Percentiles rank a stretch among this genome's conserved stretches.
Conservation (phyloP, 92 coral and sea anemone genomes). For the Meandrina meandrites region DNA sequence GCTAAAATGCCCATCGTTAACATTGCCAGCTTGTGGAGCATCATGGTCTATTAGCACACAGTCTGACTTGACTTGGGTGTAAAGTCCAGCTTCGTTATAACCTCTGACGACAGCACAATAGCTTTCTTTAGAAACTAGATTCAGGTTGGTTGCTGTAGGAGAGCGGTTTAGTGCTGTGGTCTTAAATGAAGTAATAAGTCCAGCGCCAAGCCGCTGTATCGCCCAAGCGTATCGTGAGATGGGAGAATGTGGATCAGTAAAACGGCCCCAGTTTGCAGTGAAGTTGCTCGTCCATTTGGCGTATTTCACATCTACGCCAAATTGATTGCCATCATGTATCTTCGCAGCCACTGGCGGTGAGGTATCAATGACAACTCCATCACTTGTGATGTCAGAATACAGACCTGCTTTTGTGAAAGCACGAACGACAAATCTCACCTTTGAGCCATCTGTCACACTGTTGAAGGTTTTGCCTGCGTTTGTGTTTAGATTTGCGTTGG, state of each 20-base stretch:
- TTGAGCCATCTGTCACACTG: conserved; percentile 73
- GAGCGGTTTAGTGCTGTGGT: conserved; percentile 60
- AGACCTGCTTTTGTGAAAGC: conserved; percentile 92
- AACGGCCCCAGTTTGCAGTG: conserved; percentile 84
- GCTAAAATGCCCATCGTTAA: conserved; percentile 78
- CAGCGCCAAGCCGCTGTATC: conserved; percentile 54
- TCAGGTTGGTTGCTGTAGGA: conserved; percentile 58
- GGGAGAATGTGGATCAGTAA: conserved; percentile 81
- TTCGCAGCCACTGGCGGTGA: conserved; percentile 74
- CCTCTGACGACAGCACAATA: conserved; percentile 95
- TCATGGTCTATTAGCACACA: conserved; percentile 94
- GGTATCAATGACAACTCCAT: conserved; percentile 83
- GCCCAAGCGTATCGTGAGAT: conserved; percentile 86
- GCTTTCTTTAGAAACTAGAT: conserved; percentile 76
- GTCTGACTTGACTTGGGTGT: conserved; percentile 73
- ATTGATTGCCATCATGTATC: conserved; percentile 70
- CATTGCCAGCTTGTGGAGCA: conserved; percentile 80
- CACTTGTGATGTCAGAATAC: conserved; percentile 76
- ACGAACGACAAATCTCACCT: conserved; percentile 60
- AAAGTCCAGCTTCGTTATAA: conserved; percentile 83
- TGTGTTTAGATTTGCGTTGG: conserved; percentile 65
- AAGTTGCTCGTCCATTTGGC: conserved; percentile 89
- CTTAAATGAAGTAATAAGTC: conserved; percentile 64
- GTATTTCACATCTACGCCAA: conserved; percentile 65
- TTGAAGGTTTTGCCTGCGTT: conserved; percentile 66